Conservation (phyloP, 2,113 vertebrate genomes). For the Mormyrus iriodes region DNA sequence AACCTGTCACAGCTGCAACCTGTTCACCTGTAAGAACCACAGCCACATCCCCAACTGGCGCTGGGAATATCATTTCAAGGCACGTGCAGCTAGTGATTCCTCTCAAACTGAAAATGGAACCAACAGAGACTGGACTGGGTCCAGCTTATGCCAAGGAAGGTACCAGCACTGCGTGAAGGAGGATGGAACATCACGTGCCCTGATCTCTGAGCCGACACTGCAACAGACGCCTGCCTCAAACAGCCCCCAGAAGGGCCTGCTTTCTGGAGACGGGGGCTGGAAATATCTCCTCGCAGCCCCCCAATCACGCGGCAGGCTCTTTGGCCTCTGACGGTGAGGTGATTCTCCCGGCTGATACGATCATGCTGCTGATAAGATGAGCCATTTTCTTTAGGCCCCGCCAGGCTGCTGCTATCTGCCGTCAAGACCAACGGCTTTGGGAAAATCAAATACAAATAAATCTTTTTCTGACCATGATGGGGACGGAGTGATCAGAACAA, state of each 20-base stretch:
- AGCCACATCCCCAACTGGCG: neutral
- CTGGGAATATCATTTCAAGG: neutral
- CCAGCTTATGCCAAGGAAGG: neutral
- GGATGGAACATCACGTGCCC: neutral
- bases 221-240: neutral
- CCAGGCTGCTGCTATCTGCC: constrained; percentile 7
- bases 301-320: constrained; percentile 30
- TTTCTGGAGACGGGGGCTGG: neutral
- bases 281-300: neutral
- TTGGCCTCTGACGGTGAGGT: constrained; percentile 17
- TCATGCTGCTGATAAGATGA: constrained; percentile 17
- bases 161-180: neutral
- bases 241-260: neutral
- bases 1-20: neutral
- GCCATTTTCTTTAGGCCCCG: constrained; percentile 10
- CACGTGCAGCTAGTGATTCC: neutral
- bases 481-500: neutral
- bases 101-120: neutral
- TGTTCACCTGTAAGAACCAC: neutral
- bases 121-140: neutral
- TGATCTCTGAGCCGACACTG: neutral
- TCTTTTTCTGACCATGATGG: neutral
- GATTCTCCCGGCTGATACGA: constrained; percentile 11
- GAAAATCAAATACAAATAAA: constrained; percentile 28
- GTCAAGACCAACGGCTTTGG: constrained; percentile 22